Evolutionary conservation across 2,888 invertebrate species (phyloP), one percentile per base, ranked within the genome.

Genomic region (Diaprepes abbreviatus): DNA sequence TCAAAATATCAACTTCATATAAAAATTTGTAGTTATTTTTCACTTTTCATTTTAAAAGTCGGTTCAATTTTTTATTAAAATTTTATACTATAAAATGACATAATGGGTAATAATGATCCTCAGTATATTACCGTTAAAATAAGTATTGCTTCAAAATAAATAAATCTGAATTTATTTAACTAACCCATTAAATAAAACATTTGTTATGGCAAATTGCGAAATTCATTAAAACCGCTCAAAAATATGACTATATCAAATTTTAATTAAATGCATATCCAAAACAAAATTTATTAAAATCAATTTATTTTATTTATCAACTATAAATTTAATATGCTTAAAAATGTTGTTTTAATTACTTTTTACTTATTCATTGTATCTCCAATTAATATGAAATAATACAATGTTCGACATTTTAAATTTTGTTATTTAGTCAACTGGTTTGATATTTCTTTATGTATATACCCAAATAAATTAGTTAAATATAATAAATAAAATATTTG

Each of bases 281-380:
- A 9, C 35, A 16, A 10, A 36, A 48, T 45, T 60, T 45, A 50
- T 50, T 17, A 60, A 48, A 50, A 60, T 48, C 48, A 48, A 50
- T 60, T 60, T 60, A 48, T 36, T 33, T 60, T 43, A 45, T 59
- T 59, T 31, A 59, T 59, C 17, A 17, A 7, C 43, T 14, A 59
- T 38, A 57, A 58, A 58, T 58, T 24, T 16, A 38, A 7, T 28
- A 24, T 14, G 14, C 21, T 17, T 59, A 36, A 60, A 50, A 60
- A 45, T 19, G 9, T 33, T 17, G 54, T 35, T 54, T 35, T 21
- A 19, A 33, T 35, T 50, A 31, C n/a, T 19, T 54, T 54, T 33
- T 54, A 33, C 5, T 19, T 36, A 17, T 5, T 12, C 12, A 12
- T 9, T 28, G 35, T 35, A 1, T 35, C n/a, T n/a, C n/a, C 35